Evolutionary conservation across 2,113 vertebrate genomes (phyloP), one percentile per base, ranked within the genome.

Genomic region (Cebidichthys violaceus): DNA sequence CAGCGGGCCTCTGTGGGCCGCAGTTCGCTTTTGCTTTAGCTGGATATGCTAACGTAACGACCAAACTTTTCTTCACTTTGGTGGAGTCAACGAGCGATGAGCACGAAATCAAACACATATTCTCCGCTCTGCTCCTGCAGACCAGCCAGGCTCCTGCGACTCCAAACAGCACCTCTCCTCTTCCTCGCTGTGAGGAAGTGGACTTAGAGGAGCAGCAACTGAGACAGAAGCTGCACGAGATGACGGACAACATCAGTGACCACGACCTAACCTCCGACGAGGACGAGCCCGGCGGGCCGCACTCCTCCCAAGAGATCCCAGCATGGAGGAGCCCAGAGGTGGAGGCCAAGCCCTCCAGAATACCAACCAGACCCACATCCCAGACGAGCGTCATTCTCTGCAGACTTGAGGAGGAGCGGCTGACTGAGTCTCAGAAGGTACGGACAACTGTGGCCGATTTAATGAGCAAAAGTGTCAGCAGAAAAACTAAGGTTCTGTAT

Each of bases 231-330:
- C 94, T 98, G 68, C 93, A 96, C 35, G 91, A 96, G 76, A 67
- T 98, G 84, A 96, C 96, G 17, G 93, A 95, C 84, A 94, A 96
- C 79, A 87, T 98, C 89, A 97, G 96, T 0, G 97, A 97, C 83
- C 96, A 95, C 20, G 95, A 94, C 17, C 29, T 94, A 6, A 96
- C 94, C 0, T 97, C 96, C 0, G 97, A 96, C 0, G 97, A 98
- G 39, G 97, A 97, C 0, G 92, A 92, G 54, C 57, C 82, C 27
- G 75, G 29, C 57, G 85, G 86, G 2, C 66, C 70, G 0, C 31
- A 52, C n/a, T 81, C 87, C 59, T 71, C 71, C 1, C 90, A 82
- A 24, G 88, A 81, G 8, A 17, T 82, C 57, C 68, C 52, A 27
- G 29, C 39, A 4, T 89, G 82, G 87, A 83, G 79, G 57, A 64